Conservation (phyloP, 2,888 invertebrate species). For the Dimorphilus gyrociliatus region DNA sequence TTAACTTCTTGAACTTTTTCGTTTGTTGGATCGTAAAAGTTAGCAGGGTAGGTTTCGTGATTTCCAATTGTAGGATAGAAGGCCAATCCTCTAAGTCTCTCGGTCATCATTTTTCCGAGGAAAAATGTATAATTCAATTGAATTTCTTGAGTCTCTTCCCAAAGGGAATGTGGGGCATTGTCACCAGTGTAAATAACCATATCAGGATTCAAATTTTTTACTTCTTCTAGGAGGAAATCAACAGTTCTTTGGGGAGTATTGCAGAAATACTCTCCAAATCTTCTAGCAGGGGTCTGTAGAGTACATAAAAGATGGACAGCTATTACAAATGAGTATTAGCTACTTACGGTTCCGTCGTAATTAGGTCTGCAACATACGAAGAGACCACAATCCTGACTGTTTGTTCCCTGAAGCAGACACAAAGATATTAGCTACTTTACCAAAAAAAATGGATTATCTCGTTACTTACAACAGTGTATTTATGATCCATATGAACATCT, state of each 20-base stretch:
- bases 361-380: constrained; percentile 2
- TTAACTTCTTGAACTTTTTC: too few relatives aligned
- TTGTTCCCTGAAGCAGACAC: constrained; percentile 5
- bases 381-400: constrained; percentile 4
- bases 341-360: constrained; percentile 2
- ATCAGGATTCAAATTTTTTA: constrained; percentile 2
- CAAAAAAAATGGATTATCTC: too few relatives aligned
- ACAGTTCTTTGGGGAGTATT: constrained; percentile 4
- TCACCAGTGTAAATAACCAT: constrained; percentile 7
- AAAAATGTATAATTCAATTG: constrained; percentile 6
- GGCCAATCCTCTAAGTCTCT: neutral
- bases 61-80: constrained; percentile 10
- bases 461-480: constrained; percentile 3
- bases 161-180: constrained; percentile 10
- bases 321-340: too few relatives aligned
- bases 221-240: constrained; percentile 2
- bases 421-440: too few relatives aligned
- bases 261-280: constrained; percentile 1
- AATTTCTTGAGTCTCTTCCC: constrained; percentile 9
- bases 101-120: constrained; percentile 3
- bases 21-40: too few relatives aligned
- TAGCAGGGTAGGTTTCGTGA: too few relatives aligned
- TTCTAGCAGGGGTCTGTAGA: constrained; percentile 3
- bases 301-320: too few relatives aligned
- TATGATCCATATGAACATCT: constrained; percentile 4